These are phyloP conservation scores for Nipponia nippon DNA, from an alignment of 2,113 vertebrate species.

Conservation along the genomic window DNA sequence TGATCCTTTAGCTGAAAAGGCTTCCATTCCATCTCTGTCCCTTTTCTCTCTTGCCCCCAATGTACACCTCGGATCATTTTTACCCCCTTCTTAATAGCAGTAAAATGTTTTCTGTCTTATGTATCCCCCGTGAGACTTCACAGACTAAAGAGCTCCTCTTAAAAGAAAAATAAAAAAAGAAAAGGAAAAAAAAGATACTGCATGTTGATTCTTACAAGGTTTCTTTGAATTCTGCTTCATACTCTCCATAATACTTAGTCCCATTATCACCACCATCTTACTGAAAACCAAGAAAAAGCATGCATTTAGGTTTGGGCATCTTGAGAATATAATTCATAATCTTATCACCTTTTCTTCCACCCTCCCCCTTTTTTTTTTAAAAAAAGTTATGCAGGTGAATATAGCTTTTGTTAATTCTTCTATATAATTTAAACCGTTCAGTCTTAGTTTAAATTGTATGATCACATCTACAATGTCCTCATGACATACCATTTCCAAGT, in stretches of 20 bases:
- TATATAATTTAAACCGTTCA: not conserved
- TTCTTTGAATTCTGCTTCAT: not conserved
- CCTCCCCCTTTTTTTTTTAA: rapidly evolving
- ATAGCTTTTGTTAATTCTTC: not conserved
- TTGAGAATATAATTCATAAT: not conserved
- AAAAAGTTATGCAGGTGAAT: not conserved
- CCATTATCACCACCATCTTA: not conserved
- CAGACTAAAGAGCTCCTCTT: not conserved
- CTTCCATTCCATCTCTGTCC: not conserved
- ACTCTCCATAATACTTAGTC: not conserved
- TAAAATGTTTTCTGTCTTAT: not conserved
- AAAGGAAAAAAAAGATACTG: not conserved
- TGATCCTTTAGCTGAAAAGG: not conserved
- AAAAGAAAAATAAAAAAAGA: not conserved
- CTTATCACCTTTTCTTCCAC: not conserved
- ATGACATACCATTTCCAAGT: not conserved
- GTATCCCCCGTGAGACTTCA: not conserved
- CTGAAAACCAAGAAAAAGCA: not conserved
- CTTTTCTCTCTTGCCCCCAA: not conserved
- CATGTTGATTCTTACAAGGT: not conserved
- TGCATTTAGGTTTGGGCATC: not conserved
- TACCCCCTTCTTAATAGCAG: not conserved
- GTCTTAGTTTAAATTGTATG: not conserved
- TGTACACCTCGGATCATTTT: not conserved
- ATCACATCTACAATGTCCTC: not conserved